phyloP scores from a whole-genome alignment of 2,888 invertebrate genomes.

The Coelogynopora nodosa region DNA sequence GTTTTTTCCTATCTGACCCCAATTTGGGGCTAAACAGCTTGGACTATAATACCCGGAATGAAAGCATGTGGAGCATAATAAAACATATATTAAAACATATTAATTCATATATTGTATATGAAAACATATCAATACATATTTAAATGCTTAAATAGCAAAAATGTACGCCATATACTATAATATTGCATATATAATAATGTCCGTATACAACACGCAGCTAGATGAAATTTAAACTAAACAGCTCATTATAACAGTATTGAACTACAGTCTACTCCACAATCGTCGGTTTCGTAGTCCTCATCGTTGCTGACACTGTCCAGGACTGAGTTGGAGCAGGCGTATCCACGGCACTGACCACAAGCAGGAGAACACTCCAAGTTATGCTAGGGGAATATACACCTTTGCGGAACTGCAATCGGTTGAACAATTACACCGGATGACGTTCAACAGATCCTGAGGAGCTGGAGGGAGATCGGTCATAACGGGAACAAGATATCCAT shows the following conservation, averaged over 20 bases:
- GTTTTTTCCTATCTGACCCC: slow-evolving; percentile 11
- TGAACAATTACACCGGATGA: not conserved
- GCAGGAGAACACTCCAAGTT: slow-evolving; percentile 12
- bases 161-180: no score
- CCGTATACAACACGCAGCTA: slow-evolving; percentile 17
- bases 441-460: not conserved
- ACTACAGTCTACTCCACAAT: not conserved
- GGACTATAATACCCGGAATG: slow-evolving; percentile 7
- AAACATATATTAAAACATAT: no score
- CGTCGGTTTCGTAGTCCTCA: not conserved
- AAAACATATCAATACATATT: no score
- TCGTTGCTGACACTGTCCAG: not conserved
- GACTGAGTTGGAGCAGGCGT: slow-evolving; percentile 9
- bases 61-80: not conserved
- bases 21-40: not conserved
- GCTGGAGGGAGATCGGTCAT: slow-evolving; percentile 30
- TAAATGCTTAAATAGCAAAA: no score
- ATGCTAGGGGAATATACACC: not conserved
- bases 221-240: not conserved
- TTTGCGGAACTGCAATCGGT: not conserved
- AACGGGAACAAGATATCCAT: not conserved
- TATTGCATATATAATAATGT: slow-evolving; percentile 29
- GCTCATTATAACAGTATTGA: not conserved
- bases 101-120: no score
- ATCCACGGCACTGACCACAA: slow-evolving; percentile 42